Conservation (phyloP, 2,888 invertebrate species). For the Charanyca ferruginea region DNA sequence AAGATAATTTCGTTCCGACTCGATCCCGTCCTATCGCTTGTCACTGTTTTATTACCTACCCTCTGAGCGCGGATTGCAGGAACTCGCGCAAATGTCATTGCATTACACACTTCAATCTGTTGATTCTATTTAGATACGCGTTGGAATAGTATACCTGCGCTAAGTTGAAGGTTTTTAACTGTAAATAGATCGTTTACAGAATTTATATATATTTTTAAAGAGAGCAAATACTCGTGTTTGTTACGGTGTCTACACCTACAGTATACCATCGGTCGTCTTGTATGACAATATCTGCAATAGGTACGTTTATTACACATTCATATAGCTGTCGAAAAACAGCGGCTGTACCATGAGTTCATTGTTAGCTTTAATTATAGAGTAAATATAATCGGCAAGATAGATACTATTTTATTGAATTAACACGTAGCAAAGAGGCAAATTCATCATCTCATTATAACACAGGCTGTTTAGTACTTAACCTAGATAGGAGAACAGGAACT, state of each 20-base stretch:
- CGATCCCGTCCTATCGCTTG: constrained; percentile 73
- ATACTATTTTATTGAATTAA: not conserved
- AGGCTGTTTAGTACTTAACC: no score
- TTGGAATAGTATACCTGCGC: constrained; percentile 22
- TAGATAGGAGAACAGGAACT: no score
- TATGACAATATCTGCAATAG: not conserved
- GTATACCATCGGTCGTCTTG: not conserved
- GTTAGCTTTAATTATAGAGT: not conserved
- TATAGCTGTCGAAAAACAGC: not conserved
- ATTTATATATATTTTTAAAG: constrained; percentile 3
- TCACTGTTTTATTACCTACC: constrained; percentile 73
- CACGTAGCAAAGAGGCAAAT: no score
- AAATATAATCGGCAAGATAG: not conserved
- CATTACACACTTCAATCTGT: constrained; percentile 60
- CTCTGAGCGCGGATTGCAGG: constrained; percentile 65
- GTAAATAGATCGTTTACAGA: not conserved
- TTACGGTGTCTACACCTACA: not conserved
- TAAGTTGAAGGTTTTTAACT: constrained; percentile 21
- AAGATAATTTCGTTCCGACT: constrained; percentile 76
- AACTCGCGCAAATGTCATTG: constrained; percentile 64
- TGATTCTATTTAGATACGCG: constrained; percentile 36
- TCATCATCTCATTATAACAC: no score
- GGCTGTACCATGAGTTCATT: not conserved
- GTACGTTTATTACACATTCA: not conserved
- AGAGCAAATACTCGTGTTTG: not conserved